Percentiles rank a stretch among this genome's conserved stretches.
phyloP scores from a whole-genome alignment of 2,113 vertebrate genomes.

The Trematomus loennbergii region DNA sequence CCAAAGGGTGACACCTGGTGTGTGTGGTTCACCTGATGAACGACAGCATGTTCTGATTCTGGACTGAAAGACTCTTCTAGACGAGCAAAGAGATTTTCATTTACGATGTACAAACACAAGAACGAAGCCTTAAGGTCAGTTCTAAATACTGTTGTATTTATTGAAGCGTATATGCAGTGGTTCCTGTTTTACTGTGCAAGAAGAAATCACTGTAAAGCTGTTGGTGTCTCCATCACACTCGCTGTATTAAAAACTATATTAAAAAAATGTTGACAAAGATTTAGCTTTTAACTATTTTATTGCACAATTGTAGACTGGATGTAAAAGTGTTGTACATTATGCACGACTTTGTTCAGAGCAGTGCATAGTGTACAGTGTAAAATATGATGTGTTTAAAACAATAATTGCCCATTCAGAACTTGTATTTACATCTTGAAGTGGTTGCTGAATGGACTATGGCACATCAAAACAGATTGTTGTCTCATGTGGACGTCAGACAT shows the following conservation, averaged over 20 bases:
- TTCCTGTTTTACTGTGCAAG: constrained; percentile 27
- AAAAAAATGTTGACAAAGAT: constrained; percentile 24
- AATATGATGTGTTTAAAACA: constrained; percentile 19
- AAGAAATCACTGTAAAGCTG: constrained; percentile 38
- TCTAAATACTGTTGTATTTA: constrained; percentile 63
- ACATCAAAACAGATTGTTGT: constrained; percentile 2
- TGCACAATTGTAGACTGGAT: constrained; percentile 24
- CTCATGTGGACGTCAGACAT: not conserved
- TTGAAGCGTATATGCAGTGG: constrained; percentile 38
- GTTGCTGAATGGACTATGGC: constrained; percentile 7
- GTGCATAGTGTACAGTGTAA: constrained; percentile 5
- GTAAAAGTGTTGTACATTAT: constrained; percentile 15
- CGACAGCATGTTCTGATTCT: constrained; percentile 10
- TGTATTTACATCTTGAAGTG: constrained; percentile 41
- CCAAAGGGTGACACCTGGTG: constrained; percentile 4
- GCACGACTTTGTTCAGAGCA: constrained; percentile 1
- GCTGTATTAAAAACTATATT: constrained; percentile 35
- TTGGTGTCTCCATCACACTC: constrained; percentile 38
- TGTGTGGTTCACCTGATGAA: constrained; percentile 15
- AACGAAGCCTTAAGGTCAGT: constrained; percentile 30
- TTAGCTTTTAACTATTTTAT: constrained; percentile 59
- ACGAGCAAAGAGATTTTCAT: constrained; percentile 20
- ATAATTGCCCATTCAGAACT: constrained; percentile 33
- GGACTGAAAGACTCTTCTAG: constrained; percentile 55
- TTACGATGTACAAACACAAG: constrained; percentile 11